Conservation (phyloP, 1,140 invertebrate genomes). For the Calephelis virginiensis region DNA sequence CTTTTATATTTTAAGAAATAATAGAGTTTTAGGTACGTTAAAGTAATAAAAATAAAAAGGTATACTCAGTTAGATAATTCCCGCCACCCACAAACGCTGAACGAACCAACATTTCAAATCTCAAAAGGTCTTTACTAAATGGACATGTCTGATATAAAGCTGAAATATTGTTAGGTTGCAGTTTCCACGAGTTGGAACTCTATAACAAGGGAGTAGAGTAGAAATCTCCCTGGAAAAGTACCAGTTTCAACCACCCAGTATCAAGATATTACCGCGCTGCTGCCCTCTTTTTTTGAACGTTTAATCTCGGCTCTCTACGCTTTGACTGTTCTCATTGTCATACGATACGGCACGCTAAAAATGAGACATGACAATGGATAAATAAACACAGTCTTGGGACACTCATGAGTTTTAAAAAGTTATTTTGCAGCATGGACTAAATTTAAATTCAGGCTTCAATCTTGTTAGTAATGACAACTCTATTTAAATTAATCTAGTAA, state of each 20-base stretch:
- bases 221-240: background rate
- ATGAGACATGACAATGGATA: no score
- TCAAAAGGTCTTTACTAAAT: slow-evolving; percentile 47
- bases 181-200: background rate
- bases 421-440: no score
- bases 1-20: background rate
- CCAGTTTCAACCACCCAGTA: slow-evolving; percentile 26
- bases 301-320: slow-evolving; percentile 57
- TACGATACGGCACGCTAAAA: background rate
- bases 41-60: slow-evolving; percentile 11
- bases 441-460: no score
- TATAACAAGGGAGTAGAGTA: background rate
- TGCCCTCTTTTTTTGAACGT: slow-evolving; percentile 66
- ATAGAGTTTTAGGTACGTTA: background rate
- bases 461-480: no score
- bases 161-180: slow-evolving; percentile 37
- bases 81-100: slow-evolving; percentile 16
- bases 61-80: slow-evolving; percentile 12
- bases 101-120: slow-evolving; percentile 35
- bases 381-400: no score
- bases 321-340: slow-evolving; percentile 37
- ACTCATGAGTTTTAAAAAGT: no score
- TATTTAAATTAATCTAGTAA: no score
- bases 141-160: slow-evolving; percentile 56
- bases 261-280: slow-evolving; percentile 64